These are phyloP conservation scores for Ophiodon elongatus DNA, from an alignment of 2,113 vertebrate genomes.

Conservation along the genomic window DNA sequence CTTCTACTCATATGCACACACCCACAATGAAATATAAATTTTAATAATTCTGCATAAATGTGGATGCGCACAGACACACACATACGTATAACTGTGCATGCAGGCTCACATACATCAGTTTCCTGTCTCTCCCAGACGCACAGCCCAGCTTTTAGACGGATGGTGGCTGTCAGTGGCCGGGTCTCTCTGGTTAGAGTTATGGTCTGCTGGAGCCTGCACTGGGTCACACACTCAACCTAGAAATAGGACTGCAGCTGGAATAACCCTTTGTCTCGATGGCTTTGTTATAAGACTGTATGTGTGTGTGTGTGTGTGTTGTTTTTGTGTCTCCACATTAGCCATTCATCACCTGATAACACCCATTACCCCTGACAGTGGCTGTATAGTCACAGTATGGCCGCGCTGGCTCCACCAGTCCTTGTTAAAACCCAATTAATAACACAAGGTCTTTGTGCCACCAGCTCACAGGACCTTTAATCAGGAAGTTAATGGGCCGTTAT, in stretches of 20 bases:
- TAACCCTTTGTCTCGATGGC: constrained; percentile 64
- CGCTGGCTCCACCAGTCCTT: constrained; percentile 45
- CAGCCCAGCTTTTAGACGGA: constrained; percentile 58
- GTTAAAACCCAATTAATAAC: constrained; percentile 78
- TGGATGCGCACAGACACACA: constrained; percentile 11
- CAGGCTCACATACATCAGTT: constrained; percentile 2
- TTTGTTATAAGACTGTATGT: constrained; percentile 28
- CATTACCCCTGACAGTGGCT: constrained; percentile 65
- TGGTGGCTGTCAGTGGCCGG: constrained; percentile 57
- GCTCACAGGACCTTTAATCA: constrained; percentile 74
- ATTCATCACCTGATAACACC: constrained; percentile 75
- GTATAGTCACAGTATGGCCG: constrained; percentile 50
- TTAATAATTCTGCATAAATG: constrained; percentile 23
- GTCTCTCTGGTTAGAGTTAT: constrained; percentile 65
- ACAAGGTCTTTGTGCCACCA: constrained; percentile 47
- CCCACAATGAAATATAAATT: neutral
- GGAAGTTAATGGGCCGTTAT: constrained; percentile 77
- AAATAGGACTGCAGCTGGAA: constrained; percentile 59
- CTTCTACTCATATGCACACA: neutral
- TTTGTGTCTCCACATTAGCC: constrained; percentile 46
- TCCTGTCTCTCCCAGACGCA: constrained; percentile 19
- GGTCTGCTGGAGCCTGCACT: constrained; percentile 55
- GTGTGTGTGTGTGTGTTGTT: constrained; percentile 21
- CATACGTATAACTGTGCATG: neutral
- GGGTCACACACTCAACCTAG: constrained; percentile 53